Evolutionary conservation across 1,140 invertebrate species (phyloP).

Genomic region (Asbolus verrucosus): DNA sequence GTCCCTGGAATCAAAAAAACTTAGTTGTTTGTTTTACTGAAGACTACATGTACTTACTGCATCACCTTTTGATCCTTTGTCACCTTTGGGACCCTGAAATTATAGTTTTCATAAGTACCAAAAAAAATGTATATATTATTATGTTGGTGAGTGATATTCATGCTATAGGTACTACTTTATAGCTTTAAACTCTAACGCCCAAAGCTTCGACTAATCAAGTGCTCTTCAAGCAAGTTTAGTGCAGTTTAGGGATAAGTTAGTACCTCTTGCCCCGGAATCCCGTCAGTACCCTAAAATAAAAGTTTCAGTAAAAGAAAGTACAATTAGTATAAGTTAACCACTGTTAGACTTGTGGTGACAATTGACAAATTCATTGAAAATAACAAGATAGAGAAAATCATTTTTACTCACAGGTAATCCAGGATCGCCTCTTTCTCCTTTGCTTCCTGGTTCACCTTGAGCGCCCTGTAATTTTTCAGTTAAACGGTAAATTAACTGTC

Average conservation of each 20-base stretch:
- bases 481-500: not conserved
- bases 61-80: conserved; percentile 89
- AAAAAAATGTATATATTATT: too few species aligned
- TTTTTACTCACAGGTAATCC: conserved; percentile 90
- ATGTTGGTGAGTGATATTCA: conserved; percentile 32
- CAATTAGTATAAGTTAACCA: too few species aligned
- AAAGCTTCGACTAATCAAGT: too few species aligned
- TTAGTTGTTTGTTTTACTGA: not conserved
- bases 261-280: conserved; percentile 92
- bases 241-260: conserved; percentile 48
- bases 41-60: conserved; percentile 75
- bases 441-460: conserved; percentile 89
- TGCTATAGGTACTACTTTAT: conserved; percentile 14
- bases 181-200: too few species aligned
- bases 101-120: too few species aligned
- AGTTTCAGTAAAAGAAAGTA: too few species aligned
- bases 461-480: conserved; percentile 77
- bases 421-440: conserved; percentile 91
- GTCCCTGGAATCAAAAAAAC: conserved; percentile 72
- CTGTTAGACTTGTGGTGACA: too few species aligned
- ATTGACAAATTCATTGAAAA: too few species aligned
- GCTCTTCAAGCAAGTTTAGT: conserved; percentile 13
- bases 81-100: conserved; percentile 86
- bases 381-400: too few species aligned
- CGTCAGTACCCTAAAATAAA: conserved; percentile 87